Conservation (phyloP, 2,888 invertebrate species). For the Trachelus troglodyta region DNA sequence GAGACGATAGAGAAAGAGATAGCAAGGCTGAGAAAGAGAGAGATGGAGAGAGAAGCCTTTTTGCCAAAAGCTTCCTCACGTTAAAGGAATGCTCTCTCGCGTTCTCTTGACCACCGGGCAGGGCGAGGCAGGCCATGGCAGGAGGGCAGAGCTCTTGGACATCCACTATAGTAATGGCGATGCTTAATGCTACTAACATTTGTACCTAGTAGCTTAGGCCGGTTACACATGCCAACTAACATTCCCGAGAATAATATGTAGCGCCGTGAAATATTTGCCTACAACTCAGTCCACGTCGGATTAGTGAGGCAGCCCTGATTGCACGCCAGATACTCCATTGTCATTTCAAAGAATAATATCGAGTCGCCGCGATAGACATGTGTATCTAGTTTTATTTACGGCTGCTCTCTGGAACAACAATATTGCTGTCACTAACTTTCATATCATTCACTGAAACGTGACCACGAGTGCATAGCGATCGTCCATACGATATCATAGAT, state of each 20-base stretch:
- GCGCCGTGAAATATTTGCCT: not conserved
- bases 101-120: constrained; percentile 16
- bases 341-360: too few relatives aligned
- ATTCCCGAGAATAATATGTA: not conserved
- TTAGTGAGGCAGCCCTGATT: not conserved
- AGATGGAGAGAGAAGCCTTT: not conserved
- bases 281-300: not conserved
- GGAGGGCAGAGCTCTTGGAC: not conserved
- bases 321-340: too few relatives aligned
- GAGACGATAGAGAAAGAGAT: not conserved
- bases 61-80: constrained; percentile 1
- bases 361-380: not conserved
- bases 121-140: constrained; percentile 18
- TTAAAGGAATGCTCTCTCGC: constrained; percentile 18
- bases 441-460: not conserved
- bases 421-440: not conserved
- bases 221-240: not conserved
- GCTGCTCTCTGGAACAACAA: not conserved
- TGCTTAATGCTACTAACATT: not conserved
- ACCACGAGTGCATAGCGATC: not conserved
- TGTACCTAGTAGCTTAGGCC: not conserved
- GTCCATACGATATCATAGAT: not conserved
- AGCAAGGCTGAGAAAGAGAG: not conserved
- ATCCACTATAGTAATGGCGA: not conserved
- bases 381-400: not conserved